These are phyloP conservation scores for Myripristis murdjan DNA, from an alignment of 2,797 vertebrate genomes.

Conservation along the genomic window DNA sequence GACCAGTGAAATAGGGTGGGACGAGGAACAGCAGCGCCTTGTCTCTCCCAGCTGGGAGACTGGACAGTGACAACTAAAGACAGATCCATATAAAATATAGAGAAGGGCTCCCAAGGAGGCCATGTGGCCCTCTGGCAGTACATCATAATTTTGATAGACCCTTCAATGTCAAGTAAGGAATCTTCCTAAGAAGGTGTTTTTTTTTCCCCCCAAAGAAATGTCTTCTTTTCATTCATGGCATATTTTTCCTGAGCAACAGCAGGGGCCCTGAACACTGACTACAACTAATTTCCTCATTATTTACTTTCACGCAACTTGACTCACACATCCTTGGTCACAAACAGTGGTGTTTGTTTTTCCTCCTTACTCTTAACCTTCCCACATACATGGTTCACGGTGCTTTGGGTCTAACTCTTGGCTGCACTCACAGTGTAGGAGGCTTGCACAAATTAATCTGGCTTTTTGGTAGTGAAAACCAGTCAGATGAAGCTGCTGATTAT, in stretches of 20 bases:
- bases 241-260: slow-evolving; percentile 19
- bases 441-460: slow-evolving; percentile 27
- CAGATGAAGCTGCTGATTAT: slow-evolving; percentile 58
- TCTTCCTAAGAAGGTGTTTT: background rate
- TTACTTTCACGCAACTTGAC: slow-evolving; percentile 14
- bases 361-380: slow-evolving; percentile 26
- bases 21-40: slow-evolving; percentile 36
- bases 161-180: background rate
- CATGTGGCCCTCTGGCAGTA: slow-evolving; percentile 4
- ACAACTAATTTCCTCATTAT: slow-evolving; percentile 2
- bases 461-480: slow-evolving; percentile 38
- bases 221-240: slow-evolving; percentile 33
- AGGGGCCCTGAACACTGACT: slow-evolving; percentile 31
- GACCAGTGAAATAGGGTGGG: slow-evolving; percentile 38
- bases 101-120: slow-evolving; percentile 11
- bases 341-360: slow-evolving; percentile 30
- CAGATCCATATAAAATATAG: slow-evolving; percentile 44
- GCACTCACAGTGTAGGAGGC: slow-evolving; percentile 36
- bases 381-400: slow-evolving; percentile 34
- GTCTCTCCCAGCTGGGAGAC: slow-evolving; percentile 19
- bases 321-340: slow-evolving; percentile 35
- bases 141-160: background rate
- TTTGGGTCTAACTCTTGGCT: slow-evolving; percentile 52
- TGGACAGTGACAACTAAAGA: slow-evolving; percentile 22
- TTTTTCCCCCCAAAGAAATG: background rate